Evolutionary conservation across 2,888 invertebrate genomes (phyloP).

Genomic region (Timandra comae): DNA sequence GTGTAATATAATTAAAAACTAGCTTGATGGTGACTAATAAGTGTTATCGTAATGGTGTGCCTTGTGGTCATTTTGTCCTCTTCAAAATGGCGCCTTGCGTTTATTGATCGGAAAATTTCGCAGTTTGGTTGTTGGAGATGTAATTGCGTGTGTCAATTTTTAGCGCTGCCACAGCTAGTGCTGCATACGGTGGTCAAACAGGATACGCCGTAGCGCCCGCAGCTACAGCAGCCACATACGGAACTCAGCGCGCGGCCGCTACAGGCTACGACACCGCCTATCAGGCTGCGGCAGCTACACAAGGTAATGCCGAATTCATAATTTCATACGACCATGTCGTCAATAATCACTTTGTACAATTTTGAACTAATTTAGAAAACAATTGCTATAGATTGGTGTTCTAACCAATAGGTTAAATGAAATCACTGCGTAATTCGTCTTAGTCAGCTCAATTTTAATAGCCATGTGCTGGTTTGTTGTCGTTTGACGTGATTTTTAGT

Average conservation of each 20-base stretch:
- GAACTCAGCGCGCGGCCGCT: conserved; percentile 86
- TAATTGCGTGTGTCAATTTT: conserved; percentile 32
- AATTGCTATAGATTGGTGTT: no score
- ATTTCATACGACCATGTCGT: no score
- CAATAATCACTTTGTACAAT: no score
- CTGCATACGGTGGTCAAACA: conserved; percentile 89
- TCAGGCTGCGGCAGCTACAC: conserved; percentile 87
- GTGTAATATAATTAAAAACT: conserved; percentile 33
- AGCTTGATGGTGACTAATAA: no score
- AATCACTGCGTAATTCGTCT: no score
- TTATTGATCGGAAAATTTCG: conserved; percentile 48
- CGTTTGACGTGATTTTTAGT: no score
- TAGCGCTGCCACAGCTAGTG: conserved; percentile 84
- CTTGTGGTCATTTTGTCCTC: conserved; percentile 56
- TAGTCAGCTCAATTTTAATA: no score
- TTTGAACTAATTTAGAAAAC: no score
- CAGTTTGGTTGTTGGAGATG: conserved; percentile 17
- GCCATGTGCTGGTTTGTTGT: no score
- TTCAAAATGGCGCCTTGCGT: conserved; percentile 69
- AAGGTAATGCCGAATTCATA: no score
- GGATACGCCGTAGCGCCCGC: conserved; percentile 90
- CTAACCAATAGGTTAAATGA: no score
- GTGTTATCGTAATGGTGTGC: conserved; percentile 15
- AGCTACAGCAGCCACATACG: conserved; percentile 89
- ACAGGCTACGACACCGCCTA: conserved; percentile 90